phyloP scores from a whole-genome alignment of 1,140 invertebrate genomes.

The Solenopsis fugax region DNA sequence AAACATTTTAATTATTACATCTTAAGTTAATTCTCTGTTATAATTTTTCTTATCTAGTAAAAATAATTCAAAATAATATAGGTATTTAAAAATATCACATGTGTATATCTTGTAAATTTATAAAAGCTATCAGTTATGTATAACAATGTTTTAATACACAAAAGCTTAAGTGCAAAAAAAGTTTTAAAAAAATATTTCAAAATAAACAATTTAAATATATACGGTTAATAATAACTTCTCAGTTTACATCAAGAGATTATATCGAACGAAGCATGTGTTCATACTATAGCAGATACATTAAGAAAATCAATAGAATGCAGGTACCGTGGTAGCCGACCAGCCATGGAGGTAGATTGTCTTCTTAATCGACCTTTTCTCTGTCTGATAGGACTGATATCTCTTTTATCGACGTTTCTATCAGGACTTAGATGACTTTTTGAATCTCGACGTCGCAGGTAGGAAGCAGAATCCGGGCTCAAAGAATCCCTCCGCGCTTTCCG shows the following conservation, averaged over 20 bases:
- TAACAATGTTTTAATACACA: background rate
- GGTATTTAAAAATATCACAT: background rate
- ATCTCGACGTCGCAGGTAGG: slow-evolving; percentile 89
- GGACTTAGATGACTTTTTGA: slow-evolving; percentile 93
- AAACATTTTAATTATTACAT: slow-evolving; percentile 24
- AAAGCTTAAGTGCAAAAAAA: background rate
- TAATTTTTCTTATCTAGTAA: background rate
- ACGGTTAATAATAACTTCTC: background rate
- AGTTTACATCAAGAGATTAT: background rate
- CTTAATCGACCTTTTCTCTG: slow-evolving; percentile 89
- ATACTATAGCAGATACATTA: background rate
- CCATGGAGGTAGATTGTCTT: slow-evolving; percentile 93
- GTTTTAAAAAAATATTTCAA: slow-evolving; percentile 5
- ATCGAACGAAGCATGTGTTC: background rate
- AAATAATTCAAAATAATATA: background rate
- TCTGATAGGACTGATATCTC: slow-evolving; percentile 91
- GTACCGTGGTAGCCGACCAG: slow-evolving; percentile 85
- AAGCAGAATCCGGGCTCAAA: slow-evolving; percentile 95
- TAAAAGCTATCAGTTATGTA: background rate
- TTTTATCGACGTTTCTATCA: slow-evolving; percentile 90
- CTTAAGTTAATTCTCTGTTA: background rate
- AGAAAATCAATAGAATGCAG: slow-evolving; percentile 66
- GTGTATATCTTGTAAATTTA: background rate
- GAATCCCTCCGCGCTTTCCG: slow-evolving; percentile 93
- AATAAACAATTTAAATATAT: background rate